Conservation (phyloP, 2,113 vertebrate species). For the Notarius quadriscutis region DNA sequence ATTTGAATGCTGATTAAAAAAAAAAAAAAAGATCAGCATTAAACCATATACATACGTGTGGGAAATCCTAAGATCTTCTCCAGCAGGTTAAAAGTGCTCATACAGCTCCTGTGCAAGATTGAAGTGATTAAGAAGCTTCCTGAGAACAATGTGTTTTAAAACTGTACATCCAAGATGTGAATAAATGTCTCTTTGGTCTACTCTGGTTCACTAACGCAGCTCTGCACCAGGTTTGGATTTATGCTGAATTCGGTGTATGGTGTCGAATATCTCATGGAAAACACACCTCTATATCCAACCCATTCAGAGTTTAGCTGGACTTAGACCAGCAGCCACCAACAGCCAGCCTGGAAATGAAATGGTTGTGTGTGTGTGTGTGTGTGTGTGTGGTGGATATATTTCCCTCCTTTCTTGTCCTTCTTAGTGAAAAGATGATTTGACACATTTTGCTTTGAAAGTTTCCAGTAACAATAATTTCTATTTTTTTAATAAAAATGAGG, state of each 20-base stretch:
- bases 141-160: background rate
- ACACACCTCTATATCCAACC: constrained; percentile 33
- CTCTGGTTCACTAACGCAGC: constrained; percentile 50
- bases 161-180: constrained; percentile 22
- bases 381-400: background rate
- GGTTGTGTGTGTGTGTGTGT: background rate
- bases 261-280: constrained; percentile 42
- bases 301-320: constrained; percentile 26
- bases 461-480: background rate
- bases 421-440: background rate
- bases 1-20: background rate
- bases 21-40: background rate
- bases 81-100: constrained; percentile 1
- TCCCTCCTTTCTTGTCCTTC: background rate
- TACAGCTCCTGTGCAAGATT: background rate
- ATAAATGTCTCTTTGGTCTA: background rate
- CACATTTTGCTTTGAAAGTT: background rate
- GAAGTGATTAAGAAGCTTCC: constrained; percentile 1
- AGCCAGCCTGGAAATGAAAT: constrained; percentile 19
- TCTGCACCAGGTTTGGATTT: constrained; percentile 65
- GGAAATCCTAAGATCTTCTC: background rate
- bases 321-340: background rate
- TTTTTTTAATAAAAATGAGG: background rate
- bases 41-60: background rate
- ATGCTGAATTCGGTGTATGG: constrained; percentile 65